Evolutionary conservation across 1,140 invertebrate species (phyloP), one percentile per base, ranked within the genome.

Genomic region (Matsumurasca onukii): DNA sequence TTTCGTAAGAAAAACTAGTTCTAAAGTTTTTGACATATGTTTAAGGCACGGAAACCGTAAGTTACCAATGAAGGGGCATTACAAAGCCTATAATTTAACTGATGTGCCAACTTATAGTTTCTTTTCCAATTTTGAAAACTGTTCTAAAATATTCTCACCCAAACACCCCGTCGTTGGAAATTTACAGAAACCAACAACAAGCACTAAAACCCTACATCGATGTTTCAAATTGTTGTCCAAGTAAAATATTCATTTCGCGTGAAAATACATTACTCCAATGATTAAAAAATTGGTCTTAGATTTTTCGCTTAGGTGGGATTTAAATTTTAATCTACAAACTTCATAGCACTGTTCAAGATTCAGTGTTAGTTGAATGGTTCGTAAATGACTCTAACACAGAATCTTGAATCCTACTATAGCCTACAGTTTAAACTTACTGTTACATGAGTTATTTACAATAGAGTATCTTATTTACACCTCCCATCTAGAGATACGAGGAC

Each of bases 281-380:
- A 22, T 13, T 59, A 59, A 12, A 59, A 27, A 59, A 59, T 59
- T 59, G 55, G 55, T 59, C 55, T 5, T 24, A 59, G 55, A 59
- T n/a, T n/a, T n/a, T n/a, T n/a, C 22, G 49, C 5, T 52, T 59
- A 59, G 55, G 55, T 59, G 55, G 55, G 55, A 27, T 25, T 59
- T 59, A 59, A 22, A 59, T 22, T 59, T 27, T 59, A 59, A 59
- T 52, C 5, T 52, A n/a, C 22, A 5, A 15, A n/a, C 49, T 52
- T 52, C 49, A 52, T 52, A 52, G 12, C 49, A 52, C 9, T 13
- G 55, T 9, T 9, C 5, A 9, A 39, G 5, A 9, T 39, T 9
- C 34, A 39, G 34, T 9, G 34, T 9, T 17, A 39, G 34, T 39
- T 9, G 17, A 5, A 9, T 39, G 5, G 17, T 39, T 9, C 17